Base-by-base conservation (phyloP, 1,140 invertebrate species). In the Gonioctena quinquepunctata region DNA sequence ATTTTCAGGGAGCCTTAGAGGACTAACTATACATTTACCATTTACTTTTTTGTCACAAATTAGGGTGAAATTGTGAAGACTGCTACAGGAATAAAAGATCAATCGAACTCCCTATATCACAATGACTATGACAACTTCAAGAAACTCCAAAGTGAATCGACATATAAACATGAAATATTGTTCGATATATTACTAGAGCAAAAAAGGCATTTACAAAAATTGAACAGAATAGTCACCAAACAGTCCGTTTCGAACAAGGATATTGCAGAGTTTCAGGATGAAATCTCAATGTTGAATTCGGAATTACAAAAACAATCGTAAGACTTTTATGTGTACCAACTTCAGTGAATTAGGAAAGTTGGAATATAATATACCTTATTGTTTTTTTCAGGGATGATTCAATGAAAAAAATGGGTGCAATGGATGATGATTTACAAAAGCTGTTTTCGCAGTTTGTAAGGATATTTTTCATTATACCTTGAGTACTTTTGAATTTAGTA, bases 381-480 rank as follows among this genome's bases (percentile, higher is more conserved):
- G n/a, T n/a, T 16, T 61, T 61, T 61, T 61, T 27, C 16, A 61
- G 59, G 8, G 23, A 61, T n/a, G 59, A 28, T 61, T 61, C 21
- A 16, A 11, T 33, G 5, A 61, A 61, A 25, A 61, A 61, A 61
- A 61, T 33, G 13, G 25, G 23, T 27, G 59, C 19, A 18, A 61
- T 61, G 25, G 27, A 61, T 19, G 27, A 61, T 4, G 27, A 61
- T 19, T 19, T 61, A 16, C 11, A 61, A 27, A 27, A 26, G 8
- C 59, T 61, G 23, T 27, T 27, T n/a, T 13, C 57, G 13, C 57
- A 60, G 11, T 60, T 60, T 60, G 57, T 61, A 61, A 61, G 33
- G 13, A 11, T 11, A 42, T n/a, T 0, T 4, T 42, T 42, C 13
- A 42, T n/a, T 42, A 13, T 11, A 42, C 16, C 2, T 42, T 4